Base-by-base conservation (phyloP, 2,797 vertebrate species). In the Fratercula arctica region DNA sequence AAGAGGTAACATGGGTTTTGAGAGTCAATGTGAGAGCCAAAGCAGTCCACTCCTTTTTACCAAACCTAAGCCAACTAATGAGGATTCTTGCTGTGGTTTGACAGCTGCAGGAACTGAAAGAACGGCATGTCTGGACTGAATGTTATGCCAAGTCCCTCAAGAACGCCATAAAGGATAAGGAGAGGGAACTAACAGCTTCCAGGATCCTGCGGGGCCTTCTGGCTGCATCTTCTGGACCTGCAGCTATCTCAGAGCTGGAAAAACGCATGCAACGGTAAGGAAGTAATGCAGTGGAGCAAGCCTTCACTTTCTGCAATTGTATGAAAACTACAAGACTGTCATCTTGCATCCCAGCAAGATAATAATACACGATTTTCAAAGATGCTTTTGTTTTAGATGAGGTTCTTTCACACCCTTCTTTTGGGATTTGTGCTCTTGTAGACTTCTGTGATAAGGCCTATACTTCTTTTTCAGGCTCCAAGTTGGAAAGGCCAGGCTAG, bases 101-200 rank as follows among this genome's bases (percentile, higher is more conserved):
- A 41, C 77, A 99, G 99, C 95, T 99, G 61, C 98, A 98, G 81
- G 98, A 99, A 70, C 96, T 95, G 11, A 98, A 98, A 86, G 97
- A 98, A 57, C 91, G 76, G 59, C 92, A 92, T 61, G 87, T 98
- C n/a, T 97, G 98, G 66, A 97, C 97, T 1, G 95, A 98, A 86
- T 97, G 94, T 85, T 96, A 91, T 25, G 94, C 97, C 24, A 97
- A 98, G 85, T 92, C 94, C 46, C 93, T 98, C 29, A 98, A 97
- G 93, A 97, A 87, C 81, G 85, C 60, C 50, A 81, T 98, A 72
- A 98, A 98, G 54, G 97, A 98, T 20, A 98, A 93, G 67, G 98
- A 98, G 60, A 97, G 96, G 51, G 97, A 98, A 68, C 84, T 98
- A 53, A 81, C n/a, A 67, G 68, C 74, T 64, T 87, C 93, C 89